Percentiles rank a stretch among this genome's conserved stretches.
These are phyloP conservation scores for Papilio machaon DNA, from an alignment of 1,140 invertebrate species.

Conservation along the genomic window DNA sequence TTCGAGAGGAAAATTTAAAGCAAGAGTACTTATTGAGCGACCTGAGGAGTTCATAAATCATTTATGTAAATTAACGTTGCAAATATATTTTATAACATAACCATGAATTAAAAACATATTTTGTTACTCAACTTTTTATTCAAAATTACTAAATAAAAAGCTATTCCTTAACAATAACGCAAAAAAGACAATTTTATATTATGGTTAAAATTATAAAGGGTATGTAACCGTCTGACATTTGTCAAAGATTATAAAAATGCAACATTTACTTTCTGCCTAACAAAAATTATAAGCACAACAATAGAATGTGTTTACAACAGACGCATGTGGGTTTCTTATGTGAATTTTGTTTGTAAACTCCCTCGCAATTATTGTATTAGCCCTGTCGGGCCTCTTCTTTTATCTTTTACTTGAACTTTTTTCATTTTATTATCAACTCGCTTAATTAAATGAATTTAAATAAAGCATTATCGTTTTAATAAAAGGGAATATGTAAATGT, in stretches of 20 bases:
- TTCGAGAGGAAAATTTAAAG: constrained; percentile 33
- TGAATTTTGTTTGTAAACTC: neutral
- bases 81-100: neutral
- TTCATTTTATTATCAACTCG: no score
- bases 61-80: constrained; percentile 24
- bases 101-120: neutral
- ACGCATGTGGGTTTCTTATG: neutral
- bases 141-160: no score
- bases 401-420: no score
- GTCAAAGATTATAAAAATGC: no score
- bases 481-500: no score
- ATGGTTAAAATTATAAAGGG: no score
- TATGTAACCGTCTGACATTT: no score
- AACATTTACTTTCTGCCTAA: no score
- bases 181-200: no score
- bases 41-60: constrained; percentile 5
- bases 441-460: no score
- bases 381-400: neutral
- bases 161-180: no score
- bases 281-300: neutral
- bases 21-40: neutral
- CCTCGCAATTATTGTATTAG: neutral
- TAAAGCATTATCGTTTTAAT: no score
- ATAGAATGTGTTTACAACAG: neutral
- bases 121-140: neutral